Evolutionary conservation across 2,797 vertebrate species (phyloP).

Genomic region (Bradypodion pumilum): DNA sequence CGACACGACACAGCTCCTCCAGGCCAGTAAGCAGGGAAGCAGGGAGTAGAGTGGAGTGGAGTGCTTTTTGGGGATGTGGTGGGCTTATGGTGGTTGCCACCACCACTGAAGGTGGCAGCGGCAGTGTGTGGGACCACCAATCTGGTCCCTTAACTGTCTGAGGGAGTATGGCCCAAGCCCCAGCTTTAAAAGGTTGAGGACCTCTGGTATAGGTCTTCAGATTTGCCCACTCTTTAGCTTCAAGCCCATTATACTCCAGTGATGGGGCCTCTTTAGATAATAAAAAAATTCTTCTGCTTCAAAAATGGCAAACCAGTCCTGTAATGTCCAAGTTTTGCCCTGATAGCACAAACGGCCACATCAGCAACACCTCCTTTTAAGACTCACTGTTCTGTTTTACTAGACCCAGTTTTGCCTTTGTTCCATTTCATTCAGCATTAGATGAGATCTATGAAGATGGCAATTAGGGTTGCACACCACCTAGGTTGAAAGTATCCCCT

Average conservation of each 20-base stretch:
- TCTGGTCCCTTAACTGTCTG: no score
- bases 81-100: no score
- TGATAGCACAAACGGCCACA: not conserved
- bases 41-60: no score
- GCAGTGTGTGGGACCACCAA: no score
- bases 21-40: no score
- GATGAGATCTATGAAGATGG: not conserved
- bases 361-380: not conserved
- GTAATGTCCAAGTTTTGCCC: not conserved
- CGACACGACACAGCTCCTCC: no score
- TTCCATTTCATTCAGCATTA: not conserved
- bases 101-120: no score
- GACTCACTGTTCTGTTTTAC: not conserved
- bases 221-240: no score
- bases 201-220: no score
- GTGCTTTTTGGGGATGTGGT: no score
- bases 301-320: not conserved
- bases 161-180: no score
- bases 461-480: not conserved
- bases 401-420: not conserved
- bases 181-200: no score
- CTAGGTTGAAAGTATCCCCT: not conserved
- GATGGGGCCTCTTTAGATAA: not conserved
- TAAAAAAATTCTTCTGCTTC: not conserved
- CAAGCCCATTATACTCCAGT: not conserved